Percentiles rank a stretch among this genome's conserved stretches.
Evolutionary conservation across 2,113 vertebrate species (phyloP).

Genomic region (Chlorocebus sabaeus): DNA sequence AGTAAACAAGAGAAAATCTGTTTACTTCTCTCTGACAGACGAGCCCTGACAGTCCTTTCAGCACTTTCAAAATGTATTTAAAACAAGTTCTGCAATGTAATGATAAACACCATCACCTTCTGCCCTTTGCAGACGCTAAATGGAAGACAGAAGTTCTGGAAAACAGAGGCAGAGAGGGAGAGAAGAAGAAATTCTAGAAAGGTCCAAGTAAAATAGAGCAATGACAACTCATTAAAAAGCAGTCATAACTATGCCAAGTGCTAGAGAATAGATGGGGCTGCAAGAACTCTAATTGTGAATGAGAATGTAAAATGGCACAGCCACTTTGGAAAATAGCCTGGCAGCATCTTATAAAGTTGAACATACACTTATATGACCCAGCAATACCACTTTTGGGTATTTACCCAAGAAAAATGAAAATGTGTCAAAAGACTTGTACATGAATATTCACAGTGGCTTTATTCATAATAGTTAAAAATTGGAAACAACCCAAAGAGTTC

Average conservation of each 20-base stretch:
- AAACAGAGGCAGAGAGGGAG: background rate
- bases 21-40: background rate
- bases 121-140: conserved; percentile 11
- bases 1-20: background rate
- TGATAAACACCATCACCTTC: background rate
- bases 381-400: background rate
- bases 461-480: background rate
- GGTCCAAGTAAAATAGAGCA: background rate
- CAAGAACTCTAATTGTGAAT: background rate
- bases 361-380: background rate
- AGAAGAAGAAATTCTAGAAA: background rate
- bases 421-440: background rate
- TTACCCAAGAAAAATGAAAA: conserved; percentile 6
- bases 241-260: background rate
- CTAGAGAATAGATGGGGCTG: background rate
- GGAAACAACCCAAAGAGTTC: background rate
- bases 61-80: background rate
- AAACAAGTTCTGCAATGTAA: background rate
- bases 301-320: background rate
- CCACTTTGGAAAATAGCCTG: background rate
- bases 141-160: background rate
- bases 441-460: background rate
- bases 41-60: background rate
- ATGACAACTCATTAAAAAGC: background rate
- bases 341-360: background rate